Base-by-base conservation (phyloP, 2,888 invertebrate genomes). In the Meteorus colon region DNA sequence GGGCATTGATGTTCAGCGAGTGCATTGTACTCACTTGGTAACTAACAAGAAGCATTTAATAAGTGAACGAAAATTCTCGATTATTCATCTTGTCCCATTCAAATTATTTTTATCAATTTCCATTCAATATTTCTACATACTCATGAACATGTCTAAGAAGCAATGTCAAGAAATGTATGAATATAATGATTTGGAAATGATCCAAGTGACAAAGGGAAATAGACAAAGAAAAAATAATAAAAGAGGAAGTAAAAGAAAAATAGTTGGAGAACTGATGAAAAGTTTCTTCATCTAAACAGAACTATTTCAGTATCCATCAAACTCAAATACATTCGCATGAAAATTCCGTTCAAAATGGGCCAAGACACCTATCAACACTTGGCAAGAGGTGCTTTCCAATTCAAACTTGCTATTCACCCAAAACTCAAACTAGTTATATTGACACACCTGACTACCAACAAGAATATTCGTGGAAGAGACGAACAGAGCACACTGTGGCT, bases 361-460 rank as follows among this genome's bases (percentile, higher is more conserved):
- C 62, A 62, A 29, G 62, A 29, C 3, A 29, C 31, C 31, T 1
- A 14, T 29, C 10, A 29, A 31, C 12, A 29, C 16, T 29, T 31
- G 31, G n/a, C 29, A 62, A 14, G 8, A 62, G 31, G 14, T 29
- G 31, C n/a, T 62, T 27, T 62, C 31, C 62, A 62, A 62, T 29
- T 62, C 2, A 12, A 62, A 62, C 62, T 62, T 31, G 31, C 16
- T 62, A 62, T 62, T 31, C 31, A 62, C 29, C 48, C 29, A 48
- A 27, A 51, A 55, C n/a, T 55, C 55, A 55, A 55, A 68, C 68
- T n/a, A 48, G 27, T 68, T 68, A 29, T 68, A 68, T 68, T 68
- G 68, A 68, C 68, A 68, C 68, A 68, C 19, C 27, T 51, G 68
- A n/a, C 68, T 55, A 55, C 2, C 55, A 55, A 19, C 19, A 8